Evolutionary conservation across 2,113 vertebrate genomes (phyloP).

Genomic region (Megaceryle torquata): DNA sequence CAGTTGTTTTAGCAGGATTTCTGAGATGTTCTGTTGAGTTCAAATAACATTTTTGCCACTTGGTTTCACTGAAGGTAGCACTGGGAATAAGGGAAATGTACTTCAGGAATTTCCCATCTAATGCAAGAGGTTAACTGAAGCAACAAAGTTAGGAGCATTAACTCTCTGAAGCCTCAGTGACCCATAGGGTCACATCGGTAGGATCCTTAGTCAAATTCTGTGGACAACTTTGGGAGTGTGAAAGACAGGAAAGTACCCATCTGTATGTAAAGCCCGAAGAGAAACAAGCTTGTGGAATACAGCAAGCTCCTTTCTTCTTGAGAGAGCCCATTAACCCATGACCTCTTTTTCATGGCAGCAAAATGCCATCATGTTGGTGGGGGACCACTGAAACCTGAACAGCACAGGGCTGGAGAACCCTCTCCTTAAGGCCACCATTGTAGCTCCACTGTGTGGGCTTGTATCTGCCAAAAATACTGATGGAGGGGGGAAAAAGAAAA

Average conservation of each 20-base stretch:
- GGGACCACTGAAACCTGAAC: background rate
- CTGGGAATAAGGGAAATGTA: background rate
- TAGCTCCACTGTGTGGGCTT: background rate
- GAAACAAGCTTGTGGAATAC: background rate
- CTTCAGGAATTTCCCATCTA: background rate
- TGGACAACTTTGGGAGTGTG: rapidly evolving
- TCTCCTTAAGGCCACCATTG: background rate
- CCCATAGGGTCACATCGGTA: background rate
- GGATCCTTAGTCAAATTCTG: background rate
- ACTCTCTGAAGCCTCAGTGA: background rate
- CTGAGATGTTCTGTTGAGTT: background rate
- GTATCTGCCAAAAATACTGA: background rate
- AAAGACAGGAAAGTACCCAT: background rate
- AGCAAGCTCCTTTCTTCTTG: background rate
- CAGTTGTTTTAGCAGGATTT: background rate
- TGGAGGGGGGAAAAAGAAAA: too few relatives aligned
- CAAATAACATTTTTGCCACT: background rate
- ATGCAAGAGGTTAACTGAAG: background rate
- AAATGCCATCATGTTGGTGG: rapidly evolving
- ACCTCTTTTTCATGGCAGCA: background rate
- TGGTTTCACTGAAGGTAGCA: background rate
- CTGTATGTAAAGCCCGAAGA: background rate
- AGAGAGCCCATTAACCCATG: background rate
- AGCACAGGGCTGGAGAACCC: background rate
- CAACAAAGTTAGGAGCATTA: background rate